Base-by-base conservation (phyloP, 2,888 invertebrate species). In the Dicycla oo region DNA sequence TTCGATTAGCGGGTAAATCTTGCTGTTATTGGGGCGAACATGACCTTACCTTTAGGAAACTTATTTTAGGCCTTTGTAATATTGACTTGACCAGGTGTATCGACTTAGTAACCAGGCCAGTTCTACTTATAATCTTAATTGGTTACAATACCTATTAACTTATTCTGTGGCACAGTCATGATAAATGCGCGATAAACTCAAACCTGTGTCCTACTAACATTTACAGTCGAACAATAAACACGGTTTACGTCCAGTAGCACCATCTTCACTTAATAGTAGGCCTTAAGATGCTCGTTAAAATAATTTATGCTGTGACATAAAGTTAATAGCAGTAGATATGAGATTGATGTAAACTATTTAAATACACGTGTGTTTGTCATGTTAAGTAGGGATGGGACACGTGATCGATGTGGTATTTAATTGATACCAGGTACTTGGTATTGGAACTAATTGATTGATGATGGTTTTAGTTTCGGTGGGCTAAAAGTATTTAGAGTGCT, bases 221-320 rank as follows among this genome's bases (percentile, higher is more conserved):
- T 56, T n/a, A 69, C 54, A 69, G 65, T 26, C 47, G 63, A 73
- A 69, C 82, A 56, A 73, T 73, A 78, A 73, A 82, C 23, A 53
- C 23, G 34, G 40, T 78, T 82, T 66, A 78, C 34, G 40, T 38
- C n/a, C 73, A 73, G 65, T 58, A 63, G 65, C 3, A 30, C 51
- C 65, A 60, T 80, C 57, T 57, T 66, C 69, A 69, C 69, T 43
- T 66, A 82, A 82, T 80, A 20, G 18, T 61, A 73, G 64, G 26
- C 63, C 26, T 63, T 60, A 73, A 60, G 63, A 63, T 51, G 49
- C 45, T 77, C 69, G 74, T 82, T 66, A 78, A 58, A 56, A 61
- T 78, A 73, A 80, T 77, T n/a, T 61, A 73, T 64, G 1, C 78
- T 51, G 51, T 75, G 57, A 61, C 79, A 82, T 82, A 67, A 78